Evolutionary conservation across 1,140 invertebrate genomes (phyloP).

Genomic region (Andricus grossulariae): DNA sequence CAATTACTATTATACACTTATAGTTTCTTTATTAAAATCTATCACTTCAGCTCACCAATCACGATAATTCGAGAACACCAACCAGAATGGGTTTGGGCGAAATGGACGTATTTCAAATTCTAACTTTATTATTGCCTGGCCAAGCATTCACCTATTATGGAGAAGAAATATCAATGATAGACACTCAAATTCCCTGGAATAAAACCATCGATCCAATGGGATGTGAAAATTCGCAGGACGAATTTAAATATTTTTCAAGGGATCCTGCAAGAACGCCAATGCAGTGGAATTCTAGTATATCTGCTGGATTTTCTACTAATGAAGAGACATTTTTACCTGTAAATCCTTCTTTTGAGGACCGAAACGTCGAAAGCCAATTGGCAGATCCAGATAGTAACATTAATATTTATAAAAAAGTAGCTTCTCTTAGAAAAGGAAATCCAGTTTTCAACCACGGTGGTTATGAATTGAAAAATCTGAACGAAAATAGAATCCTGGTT

Average conservation of each 20-base stretch:
- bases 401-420: conserved; percentile 73
- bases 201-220: conserved; percentile 78
- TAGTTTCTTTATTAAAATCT: too few species aligned
- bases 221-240: conserved; percentile 74
- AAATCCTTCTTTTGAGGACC: conserved; percentile 73
- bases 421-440: conserved; percentile 66
- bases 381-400: conserved; percentile 71
- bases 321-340: conserved; percentile 83
- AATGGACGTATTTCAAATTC: conserved; percentile 83
- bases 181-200: conserved; percentile 71
- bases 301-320: conserved; percentile 80
- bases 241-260: conserved; percentile 68
- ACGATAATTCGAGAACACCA: conserved; percentile 80
- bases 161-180: conserved; percentile 84
- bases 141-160: conserved; percentile 87
- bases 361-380: conserved; percentile 76
- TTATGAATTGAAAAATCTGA: background rate
- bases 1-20: too few species aligned
- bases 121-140: conserved; percentile 84
- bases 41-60: conserved; percentile 78
- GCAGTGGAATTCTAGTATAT: conserved; percentile 81
- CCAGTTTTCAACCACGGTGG: conserved; percentile 3
- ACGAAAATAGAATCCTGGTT: conserved; percentile 48
- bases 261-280: conserved; percentile 82
- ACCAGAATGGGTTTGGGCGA: conserved; percentile 78